These are phyloP conservation scores for Malacoctenus gilli DNA, from an alignment of 2,797 vertebrate genomes.

Conservation along the genomic window DNA sequence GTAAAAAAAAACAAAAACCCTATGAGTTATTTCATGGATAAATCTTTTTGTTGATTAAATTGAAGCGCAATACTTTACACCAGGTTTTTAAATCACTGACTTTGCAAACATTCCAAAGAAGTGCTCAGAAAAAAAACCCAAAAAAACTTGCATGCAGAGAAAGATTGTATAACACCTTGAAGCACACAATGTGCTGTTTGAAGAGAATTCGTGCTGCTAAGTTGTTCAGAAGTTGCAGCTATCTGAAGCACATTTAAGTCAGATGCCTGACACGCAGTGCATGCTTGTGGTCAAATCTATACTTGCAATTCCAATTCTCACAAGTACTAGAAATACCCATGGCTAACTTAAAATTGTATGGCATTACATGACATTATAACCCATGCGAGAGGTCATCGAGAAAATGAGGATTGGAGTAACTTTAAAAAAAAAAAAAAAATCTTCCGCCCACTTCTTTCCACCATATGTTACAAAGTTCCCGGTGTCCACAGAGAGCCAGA, in stretches of 20 bases:
- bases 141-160: conserved; percentile 9
- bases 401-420: conserved; percentile 65
- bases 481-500: conserved; percentile 71
- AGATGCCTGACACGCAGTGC: conserved; percentile 47
- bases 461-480: conserved; percentile 62
- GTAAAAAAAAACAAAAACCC: too few species aligned
- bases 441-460: conserved; percentile 74
- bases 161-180: conserved; percentile 52
- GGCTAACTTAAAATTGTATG: conserved; percentile 67
- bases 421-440: conserved; percentile 56
- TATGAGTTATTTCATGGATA: too few species aligned
- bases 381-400: conserved; percentile 71
- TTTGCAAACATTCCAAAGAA: conserved; percentile 43
- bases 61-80: not conserved
- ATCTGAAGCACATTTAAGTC: conserved; percentile 43
- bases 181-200: conserved; percentile 44
- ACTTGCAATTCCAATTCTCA: conserved; percentile 62
- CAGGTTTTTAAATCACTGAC: conserved; percentile 19
- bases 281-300: conserved; percentile 66
- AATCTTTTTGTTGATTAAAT: too few species aligned
- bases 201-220: conserved; percentile 32
- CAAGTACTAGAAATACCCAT: conserved; percentile 63
- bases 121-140: conserved; percentile 41
- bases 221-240: conserved; percentile 43
- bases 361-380: conserved; percentile 73